Conservation (phyloP, 1,140 invertebrate genomes). For the Metopolophium dirhodum region DNA sequence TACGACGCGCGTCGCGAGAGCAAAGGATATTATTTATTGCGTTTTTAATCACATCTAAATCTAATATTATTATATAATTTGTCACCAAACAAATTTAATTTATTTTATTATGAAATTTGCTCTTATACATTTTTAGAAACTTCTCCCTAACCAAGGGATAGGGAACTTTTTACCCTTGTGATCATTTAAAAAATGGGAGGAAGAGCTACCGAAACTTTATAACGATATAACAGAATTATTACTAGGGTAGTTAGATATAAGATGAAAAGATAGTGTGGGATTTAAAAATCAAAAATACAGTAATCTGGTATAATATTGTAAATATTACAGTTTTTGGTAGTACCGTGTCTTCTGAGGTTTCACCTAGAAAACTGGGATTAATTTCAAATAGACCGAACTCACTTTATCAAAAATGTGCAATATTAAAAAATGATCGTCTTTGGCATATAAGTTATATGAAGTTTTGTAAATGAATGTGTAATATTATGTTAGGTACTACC, state of each 20-base stretch:
- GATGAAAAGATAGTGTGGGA: not conserved
- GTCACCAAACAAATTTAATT: not conserved
- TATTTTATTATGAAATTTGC: not conserved
- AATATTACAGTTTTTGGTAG: not conserved
- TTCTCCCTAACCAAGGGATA: not conserved
- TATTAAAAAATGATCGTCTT: not conserved
- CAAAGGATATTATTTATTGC: not conserved
- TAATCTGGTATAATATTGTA: not conserved
- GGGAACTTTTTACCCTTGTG: not conserved
- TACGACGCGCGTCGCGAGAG: not conserved
- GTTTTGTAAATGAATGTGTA: not conserved
- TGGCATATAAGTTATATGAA: not conserved
- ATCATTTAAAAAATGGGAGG: not conserved
- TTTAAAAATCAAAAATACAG: slow-evolving; percentile 13
- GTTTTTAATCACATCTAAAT: not conserved
- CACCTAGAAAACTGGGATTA: not conserved
- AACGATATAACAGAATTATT: not conserved
- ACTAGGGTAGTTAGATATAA: not conserved
- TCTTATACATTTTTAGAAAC: not conserved
- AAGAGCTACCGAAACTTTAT: not conserved
- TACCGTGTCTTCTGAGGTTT: not conserved
- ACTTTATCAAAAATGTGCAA: not conserved
- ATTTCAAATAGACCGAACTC: not conserved
- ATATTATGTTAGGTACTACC: not conserved
- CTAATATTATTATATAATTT: not conserved